A percentile compares a stretch with the other conserved stretches of the same genome.
Evolutionary conservation across 2,113 vertebrate genomes (phyloP).

Genomic region (Lepus timidus): DNA sequence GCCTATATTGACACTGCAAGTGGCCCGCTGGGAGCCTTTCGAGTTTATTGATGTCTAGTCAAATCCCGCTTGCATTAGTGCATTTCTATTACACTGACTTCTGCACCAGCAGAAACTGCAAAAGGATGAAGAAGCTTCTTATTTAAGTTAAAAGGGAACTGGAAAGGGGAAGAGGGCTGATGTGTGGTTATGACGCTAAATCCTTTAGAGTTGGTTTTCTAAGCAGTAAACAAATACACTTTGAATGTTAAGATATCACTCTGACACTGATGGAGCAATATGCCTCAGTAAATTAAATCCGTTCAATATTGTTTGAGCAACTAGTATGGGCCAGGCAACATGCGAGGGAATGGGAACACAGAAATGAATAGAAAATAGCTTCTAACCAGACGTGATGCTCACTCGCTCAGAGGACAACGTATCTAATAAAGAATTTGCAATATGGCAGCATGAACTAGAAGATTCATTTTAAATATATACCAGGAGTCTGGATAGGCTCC

Average conservation of each 20-base stretch:
- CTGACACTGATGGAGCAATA: neutral
- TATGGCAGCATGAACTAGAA: neutral
- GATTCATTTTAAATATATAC: neutral
- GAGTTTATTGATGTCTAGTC: conserved; percentile 72
- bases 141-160: conserved; percentile 24
- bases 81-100: conserved; percentile 54
- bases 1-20: conserved; percentile 75
- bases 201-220: neutral
- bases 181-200: neutral
- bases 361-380: neutral
- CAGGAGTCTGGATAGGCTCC: neutral
- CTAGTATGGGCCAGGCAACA: neutral
- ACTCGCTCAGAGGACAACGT: neutral
- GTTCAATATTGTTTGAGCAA: neutral
- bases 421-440: neutral
- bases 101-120: conserved; percentile 26
- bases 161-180: rapidly evolving
- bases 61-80: conserved; percentile 61
- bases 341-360: neutral
- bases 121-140: no score
- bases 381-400: neutral
- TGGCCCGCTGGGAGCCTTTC: conserved; percentile 64
- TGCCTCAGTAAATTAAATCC: conserved; percentile 11
- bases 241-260: conserved; percentile 4
- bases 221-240: conserved; percentile 2